Conservation (phyloP, 2,113 vertebrate genomes). For the Amphiprion percula region DNA sequence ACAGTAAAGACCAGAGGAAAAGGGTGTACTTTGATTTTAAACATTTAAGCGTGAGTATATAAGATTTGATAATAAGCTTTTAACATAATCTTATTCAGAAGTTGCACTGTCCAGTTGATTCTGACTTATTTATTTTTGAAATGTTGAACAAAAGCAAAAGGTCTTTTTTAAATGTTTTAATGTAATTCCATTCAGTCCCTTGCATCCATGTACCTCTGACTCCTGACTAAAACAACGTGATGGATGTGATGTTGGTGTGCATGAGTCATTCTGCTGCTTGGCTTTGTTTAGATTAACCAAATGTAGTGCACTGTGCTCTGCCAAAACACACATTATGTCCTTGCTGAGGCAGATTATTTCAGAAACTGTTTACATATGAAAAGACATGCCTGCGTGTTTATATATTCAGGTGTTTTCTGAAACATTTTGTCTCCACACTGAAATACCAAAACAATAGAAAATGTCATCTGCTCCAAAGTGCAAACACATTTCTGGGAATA, state of each 20-base stretch:
- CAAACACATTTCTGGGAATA: not conserved
- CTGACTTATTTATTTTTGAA: too few relatives aligned
- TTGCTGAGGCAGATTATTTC: constrained; percentile 11
- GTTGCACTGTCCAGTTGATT: not conserved
- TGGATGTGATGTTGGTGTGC: not conserved
- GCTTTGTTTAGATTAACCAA: constrained; percentile 29
- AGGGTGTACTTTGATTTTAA: too few relatives aligned
- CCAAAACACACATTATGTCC: constrained; percentile 17
- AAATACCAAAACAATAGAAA: not conserved
- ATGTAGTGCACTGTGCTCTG: not conserved
- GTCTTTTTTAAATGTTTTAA: not conserved
- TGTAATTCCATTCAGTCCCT: not conserved
- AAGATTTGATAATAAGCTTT: too few relatives aligned
- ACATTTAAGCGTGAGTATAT: too few relatives aligned
- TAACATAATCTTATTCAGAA: not conserved
- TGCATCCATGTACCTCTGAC: not conserved
- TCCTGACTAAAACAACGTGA: not conserved
- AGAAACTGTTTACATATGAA: constrained; percentile 11
- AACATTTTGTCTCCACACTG: not conserved
- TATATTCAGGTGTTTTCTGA: constrained; percentile 33
- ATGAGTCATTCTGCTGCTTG: constrained; percentile 25
- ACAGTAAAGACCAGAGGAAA: too few relatives aligned
- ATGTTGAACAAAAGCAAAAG: not conserved
- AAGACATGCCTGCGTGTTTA: not conserved
- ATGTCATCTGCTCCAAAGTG: not conserved